Evolutionary conservation across 2,888 invertebrate genomes (phyloP).

Genomic region (Ellobium chinense): DNA sequence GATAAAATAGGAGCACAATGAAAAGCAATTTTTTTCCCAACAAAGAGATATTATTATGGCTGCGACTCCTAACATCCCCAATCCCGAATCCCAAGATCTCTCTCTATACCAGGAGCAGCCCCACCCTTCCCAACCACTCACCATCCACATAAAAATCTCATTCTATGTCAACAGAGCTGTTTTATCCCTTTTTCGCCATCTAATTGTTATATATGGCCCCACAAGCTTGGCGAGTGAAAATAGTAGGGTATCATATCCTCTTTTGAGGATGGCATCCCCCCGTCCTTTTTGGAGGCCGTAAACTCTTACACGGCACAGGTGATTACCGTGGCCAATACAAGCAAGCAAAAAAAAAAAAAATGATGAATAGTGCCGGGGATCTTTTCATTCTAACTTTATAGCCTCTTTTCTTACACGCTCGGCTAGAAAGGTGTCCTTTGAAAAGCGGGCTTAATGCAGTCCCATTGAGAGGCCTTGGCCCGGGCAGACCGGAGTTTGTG

Average conservation of each 20-base stretch:
- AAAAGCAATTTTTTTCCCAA: too few species aligned
- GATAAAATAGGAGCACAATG: too few species aligned
- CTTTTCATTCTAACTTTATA: constrained; percentile 32
- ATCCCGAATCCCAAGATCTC: too few species aligned
- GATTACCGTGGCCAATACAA: constrained; percentile 16
- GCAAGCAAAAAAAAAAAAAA: too few species aligned
- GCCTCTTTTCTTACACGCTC: constrained; percentile 22
- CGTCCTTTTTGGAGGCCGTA: background rate
- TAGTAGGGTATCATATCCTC: constrained; percentile 49
- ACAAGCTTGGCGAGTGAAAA: constrained; percentile 31
- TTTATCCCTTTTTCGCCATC: background rate
- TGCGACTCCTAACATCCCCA: too few species aligned
- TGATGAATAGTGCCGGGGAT: constrained; percentile 23
- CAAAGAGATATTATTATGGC: too few species aligned
- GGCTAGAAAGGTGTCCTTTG: constrained; percentile 25
- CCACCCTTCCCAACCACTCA: too few species aligned
- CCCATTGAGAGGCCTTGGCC: constrained; percentile 16
- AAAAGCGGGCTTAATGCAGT: constrained; percentile 24
- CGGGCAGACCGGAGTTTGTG: constrained; percentile 3
- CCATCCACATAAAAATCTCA: too few species aligned
- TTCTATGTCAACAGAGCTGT: too few species aligned
- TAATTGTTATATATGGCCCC: background rate
- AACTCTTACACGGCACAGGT: constrained; percentile 5
- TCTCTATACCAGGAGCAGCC: too few species aligned
- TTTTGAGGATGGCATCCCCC: constrained; percentile 23